phyloP scores from a whole-genome alignment of 2,888 invertebrate genomes.

The Eupithecia abbreviata region DNA sequence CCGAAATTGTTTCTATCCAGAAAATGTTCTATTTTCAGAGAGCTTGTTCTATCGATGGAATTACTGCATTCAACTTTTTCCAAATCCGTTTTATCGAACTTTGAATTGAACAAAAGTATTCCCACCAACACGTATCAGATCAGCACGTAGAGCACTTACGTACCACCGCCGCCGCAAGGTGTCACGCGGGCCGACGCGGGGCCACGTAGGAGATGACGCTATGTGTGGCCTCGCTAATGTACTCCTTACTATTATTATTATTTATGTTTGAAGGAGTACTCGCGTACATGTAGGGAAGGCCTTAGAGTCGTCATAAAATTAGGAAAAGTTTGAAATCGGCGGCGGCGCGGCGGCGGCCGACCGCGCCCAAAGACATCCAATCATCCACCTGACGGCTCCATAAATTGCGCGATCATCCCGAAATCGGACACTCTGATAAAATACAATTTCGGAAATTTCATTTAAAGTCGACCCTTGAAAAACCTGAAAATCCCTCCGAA shows the following conservation, averaged over 20 bases:
- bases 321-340: background rate
- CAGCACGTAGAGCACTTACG: constrained; percentile 28
- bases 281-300: background rate
- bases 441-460: constrained; percentile 46
- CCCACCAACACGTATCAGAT: constrained; percentile 36
- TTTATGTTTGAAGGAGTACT: constrained; percentile 21
- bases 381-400: constrained; percentile 28
- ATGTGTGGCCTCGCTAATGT: constrained; percentile 30
- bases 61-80: background rate
- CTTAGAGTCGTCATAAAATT: background rate
- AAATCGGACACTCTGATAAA: constrained; percentile 34
- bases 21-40: background rate
- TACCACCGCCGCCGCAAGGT: background rate
- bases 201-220: constrained; percentile 26
- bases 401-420: constrained; percentile 35
- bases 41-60: background rate
- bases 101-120: constrained; percentile 34
- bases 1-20: background rate
- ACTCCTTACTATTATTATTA: constrained; percentile 23
- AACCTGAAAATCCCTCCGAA: constrained; percentile 50
- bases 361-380: constrained; percentile 7
- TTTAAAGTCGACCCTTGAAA: constrained; percentile 48
- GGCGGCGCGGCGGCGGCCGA: too few relatives aligned
- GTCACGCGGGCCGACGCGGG: too few relatives aligned
- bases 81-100: constrained; percentile 23